Evolutionary conservation across 2,113 vertebrate species (phyloP).

Genomic region (Entosphenus tridentatus): DNA sequence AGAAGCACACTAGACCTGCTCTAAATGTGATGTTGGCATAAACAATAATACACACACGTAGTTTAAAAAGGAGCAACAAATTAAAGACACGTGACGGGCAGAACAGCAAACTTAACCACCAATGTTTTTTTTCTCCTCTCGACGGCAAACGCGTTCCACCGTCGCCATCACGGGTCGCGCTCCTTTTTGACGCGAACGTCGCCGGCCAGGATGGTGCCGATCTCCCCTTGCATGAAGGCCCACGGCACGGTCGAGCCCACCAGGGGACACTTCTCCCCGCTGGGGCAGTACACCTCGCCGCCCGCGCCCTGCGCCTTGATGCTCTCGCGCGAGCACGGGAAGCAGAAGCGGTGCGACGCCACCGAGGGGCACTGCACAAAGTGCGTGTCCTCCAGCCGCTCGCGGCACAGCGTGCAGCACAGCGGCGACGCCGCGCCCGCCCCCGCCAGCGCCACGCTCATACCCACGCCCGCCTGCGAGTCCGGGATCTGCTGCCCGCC

Average conservation of each 20-base stretch:
- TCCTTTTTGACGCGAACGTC: slow-evolving; percentile 85
- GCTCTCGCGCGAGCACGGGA: slow-evolving; percentile 66
- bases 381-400: slow-evolving; percentile 76
- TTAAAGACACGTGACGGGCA: no score
- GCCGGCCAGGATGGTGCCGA: slow-evolving; percentile 64
- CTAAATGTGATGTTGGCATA: no score
- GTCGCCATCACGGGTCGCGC: slow-evolving; percentile 16
- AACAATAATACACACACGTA: no score
- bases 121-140: no score
- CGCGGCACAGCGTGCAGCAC: slow-evolving; percentile 75
- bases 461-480: no score
- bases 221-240: slow-evolving; percentile 81
- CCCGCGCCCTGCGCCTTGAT: slow-evolving; percentile 72
- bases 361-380: slow-evolving; percentile 71
- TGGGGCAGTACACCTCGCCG: slow-evolving; percentile 73
- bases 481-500: no score
- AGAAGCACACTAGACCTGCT: no score
- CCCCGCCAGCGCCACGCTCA: slow-evolving; percentile 13
- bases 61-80: no score
- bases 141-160: no score
- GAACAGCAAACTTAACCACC: no score
- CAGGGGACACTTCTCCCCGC: slow-evolving; percentile 63
- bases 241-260: slow-evolving; percentile 78
- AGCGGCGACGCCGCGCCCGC: slow-evolving; percentile 64
- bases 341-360: slow-evolving; percentile 71